Base-by-base conservation (phyloP, 1,140 invertebrate species). In the Rhysida immarginata region DNA sequence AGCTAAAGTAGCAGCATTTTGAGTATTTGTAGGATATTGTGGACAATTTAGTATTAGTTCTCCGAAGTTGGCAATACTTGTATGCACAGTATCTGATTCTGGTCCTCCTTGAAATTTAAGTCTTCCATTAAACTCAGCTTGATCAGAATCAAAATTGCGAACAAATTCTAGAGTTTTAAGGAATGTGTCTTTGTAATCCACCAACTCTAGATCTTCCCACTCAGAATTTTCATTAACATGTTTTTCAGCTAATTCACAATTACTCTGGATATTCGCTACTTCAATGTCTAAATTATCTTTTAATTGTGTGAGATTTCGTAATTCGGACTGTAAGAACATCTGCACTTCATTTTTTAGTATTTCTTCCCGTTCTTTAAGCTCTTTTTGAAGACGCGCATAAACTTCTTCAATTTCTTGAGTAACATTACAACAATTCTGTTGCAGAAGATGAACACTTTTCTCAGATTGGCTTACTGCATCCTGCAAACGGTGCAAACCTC, bases 181-280 rank as follows among this genome's bases (percentile, higher is more conserved):
- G 71, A 94, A 94, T 55, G 94, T 88, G 69, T 94, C 89, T 74
- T 94, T 95, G 45, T 88, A 86, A 65, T 93, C 89, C 73, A 94
- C 86, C 26, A 92, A 75, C 67, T 92, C 87, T 54, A 81, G 80
- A 65, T 95, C 72, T 24, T 68, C 60, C 65, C 66, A 61, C 49
- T 65, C 61, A 53, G 64, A 64, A 60, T 85, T 85, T 63, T 88
- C 82, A 65, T 83, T 83, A 78, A 93, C 85, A 72, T 91, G 82
- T 70, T 89, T 89, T 72, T 97, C 93, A n/a, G 88, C 89, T 58
- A 96, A 76, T 69, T 97, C 92, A 74, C 91, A 95, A 71, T 96
- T 96, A 66, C 87, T 90, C 62, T 83, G 78, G 56, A 96, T 92
- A 71, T 94, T 96, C 48, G 81, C 80, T 63, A 95, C 83, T 73